These are phyloP conservation scores for Encarsia formosa DNA, from an alignment of 2,888 invertebrate species.

Conservation along the genomic window DNA sequence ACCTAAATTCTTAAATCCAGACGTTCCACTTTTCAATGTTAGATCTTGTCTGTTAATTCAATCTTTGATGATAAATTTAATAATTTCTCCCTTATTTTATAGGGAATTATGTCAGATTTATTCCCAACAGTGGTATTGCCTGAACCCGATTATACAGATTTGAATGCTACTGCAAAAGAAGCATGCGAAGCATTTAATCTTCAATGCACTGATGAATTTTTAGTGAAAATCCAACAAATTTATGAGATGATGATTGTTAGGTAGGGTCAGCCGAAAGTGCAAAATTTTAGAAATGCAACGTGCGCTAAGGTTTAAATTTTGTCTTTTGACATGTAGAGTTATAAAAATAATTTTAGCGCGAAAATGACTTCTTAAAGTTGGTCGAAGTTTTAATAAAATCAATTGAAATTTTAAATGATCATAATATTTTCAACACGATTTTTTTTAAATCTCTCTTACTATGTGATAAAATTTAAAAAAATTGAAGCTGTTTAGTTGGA, in stretches of 20 bases:
- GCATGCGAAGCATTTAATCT: conserved; percentile 70
- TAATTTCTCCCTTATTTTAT: conserved; percentile 10
- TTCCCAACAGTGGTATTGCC: conserved; percentile 59
- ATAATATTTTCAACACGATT: too few relatives aligned
- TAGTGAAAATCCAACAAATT: conserved; percentile 59
- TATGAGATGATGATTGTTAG: conserved; percentile 63
- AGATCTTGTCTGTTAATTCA: conserved; percentile 1
- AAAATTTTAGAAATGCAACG: too few relatives aligned
- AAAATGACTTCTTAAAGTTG: too few relatives aligned
- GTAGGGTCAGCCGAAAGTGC: too few relatives aligned
- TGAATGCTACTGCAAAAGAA: conserved; percentile 63
- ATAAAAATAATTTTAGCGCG: too few relatives aligned
- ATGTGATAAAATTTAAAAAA: too few relatives aligned
- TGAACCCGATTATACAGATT: conserved; percentile 71
- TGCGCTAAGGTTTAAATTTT: too few relatives aligned
- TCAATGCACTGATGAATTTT: conserved; percentile 67
- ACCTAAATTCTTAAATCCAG: conserved; percentile 61
- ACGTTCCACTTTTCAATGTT: conserved; percentile 58
- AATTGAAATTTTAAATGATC: too few relatives aligned
- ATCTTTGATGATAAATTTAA: not conserved
- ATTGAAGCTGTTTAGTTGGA: too few relatives aligned
- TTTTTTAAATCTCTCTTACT: too few relatives aligned
- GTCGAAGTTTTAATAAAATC: too few relatives aligned
- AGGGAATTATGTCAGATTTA: conserved; percentile 63
- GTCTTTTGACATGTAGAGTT: too few relatives aligned